These are phyloP conservation scores for Scortum barcoo DNA, from an alignment of 2,113 vertebrate species.

Conservation along the genomic window DNA sequence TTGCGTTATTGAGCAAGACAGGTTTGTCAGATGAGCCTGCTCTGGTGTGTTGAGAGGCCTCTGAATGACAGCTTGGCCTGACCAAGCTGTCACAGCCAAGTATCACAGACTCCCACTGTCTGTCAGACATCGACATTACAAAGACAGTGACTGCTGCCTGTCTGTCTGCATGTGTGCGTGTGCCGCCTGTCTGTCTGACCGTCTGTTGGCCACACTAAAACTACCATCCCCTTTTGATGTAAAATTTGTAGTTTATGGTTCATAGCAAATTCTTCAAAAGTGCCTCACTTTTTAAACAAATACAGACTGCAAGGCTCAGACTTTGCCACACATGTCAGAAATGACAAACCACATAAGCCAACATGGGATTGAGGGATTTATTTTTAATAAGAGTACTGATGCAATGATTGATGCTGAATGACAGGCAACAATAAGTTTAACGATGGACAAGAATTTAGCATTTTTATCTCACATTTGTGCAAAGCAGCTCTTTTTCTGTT, in stretches of 20 bases:
- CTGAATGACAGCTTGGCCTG: slow-evolving; percentile 68
- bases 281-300: slow-evolving; percentile 13
- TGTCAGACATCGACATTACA: slow-evolving; percentile 57
- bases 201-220: slow-evolving; percentile 21
- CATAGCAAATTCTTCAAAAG: neutral
- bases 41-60: slow-evolving; percentile 59
- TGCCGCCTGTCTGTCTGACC: slow-evolving; percentile 35
- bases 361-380: slow-evolving; percentile 44
- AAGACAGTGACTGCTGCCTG: slow-evolving; percentile 57
- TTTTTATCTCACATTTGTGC: neutral
- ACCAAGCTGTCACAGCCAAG: slow-evolving; percentile 63
- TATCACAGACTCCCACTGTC: slow-evolving; percentile 63
- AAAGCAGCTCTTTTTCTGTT: neutral
- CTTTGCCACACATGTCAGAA: slow-evolving; percentile 36
- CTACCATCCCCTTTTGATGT: neutral
- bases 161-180: slow-evolving; percentile 13
- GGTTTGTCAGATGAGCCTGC: slow-evolving; percentile 66
- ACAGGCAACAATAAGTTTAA: slow-evolving; percentile 32
- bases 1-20: slow-evolving; percentile 70
- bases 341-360: slow-evolving; percentile 48
- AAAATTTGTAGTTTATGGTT: slow-evolving; percentile 14
- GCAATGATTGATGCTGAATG: slow-evolving; percentile 59
- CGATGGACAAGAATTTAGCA: slow-evolving; percentile 14
- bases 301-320: neutral
- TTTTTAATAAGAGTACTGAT: slow-evolving; percentile 47